Evolutionary conservation across 2,797 vertebrate genomes (phyloP).

Genomic region (Poecile montanus): DNA sequence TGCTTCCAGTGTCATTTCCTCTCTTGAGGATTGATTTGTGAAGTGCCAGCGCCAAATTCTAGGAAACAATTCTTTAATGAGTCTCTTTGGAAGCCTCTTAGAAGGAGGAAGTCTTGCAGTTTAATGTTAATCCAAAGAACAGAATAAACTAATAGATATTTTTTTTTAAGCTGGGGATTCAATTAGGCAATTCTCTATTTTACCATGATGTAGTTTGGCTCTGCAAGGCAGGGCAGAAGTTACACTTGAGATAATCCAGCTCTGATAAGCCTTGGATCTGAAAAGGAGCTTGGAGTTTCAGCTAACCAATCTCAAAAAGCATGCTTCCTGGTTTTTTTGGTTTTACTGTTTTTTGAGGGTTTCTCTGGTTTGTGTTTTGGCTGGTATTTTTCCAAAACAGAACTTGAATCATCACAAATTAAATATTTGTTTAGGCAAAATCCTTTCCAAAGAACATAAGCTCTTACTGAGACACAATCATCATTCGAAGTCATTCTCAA

Average conservation of each 20-base stretch:
- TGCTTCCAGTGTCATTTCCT: neutral
- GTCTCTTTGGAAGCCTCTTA: neutral
- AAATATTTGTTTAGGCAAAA: neutral
- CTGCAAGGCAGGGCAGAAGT: neutral
- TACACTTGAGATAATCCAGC: neutral
- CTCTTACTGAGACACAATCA: neutral
- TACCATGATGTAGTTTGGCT: fast-evolving
- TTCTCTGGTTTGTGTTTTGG: neutral
- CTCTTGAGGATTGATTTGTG: neutral
- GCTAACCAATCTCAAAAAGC: neutral
- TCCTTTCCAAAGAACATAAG: neutral
- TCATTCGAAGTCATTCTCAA: neutral
- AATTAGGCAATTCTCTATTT: neutral
- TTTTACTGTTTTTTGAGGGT: neutral
- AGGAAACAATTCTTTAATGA: neutral
- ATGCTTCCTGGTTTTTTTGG: neutral
- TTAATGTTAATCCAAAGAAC: neutral
- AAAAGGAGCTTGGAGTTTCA: neutral
- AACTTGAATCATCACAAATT: neutral
- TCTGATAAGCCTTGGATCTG: neutral
- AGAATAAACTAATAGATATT: neutral
- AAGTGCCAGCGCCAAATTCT: neutral
- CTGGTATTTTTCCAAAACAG: neutral
- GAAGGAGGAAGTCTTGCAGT: neutral
- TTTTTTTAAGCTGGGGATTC: neutral